Evolutionary conservation across 1,140 invertebrate species (phyloP), one percentile per base, ranked within the genome.

Genomic region (Panulirus ornatus): DNA sequence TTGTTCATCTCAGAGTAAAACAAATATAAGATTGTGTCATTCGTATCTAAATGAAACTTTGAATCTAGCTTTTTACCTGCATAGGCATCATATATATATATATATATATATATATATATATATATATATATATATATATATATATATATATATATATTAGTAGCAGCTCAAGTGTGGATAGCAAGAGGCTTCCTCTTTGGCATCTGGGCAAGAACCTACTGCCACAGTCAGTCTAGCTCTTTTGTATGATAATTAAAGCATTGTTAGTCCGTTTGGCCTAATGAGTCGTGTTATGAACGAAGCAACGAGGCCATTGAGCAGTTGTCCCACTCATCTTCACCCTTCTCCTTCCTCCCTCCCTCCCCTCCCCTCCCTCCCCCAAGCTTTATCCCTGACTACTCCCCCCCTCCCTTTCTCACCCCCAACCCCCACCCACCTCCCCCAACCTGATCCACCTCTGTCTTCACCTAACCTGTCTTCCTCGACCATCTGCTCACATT

Each of bases 181-280:
- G n/a, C n/a, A n/a, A n/a, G n/a, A n/a, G n/a, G n/a, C n/a, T n/a
- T n/a, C n/a, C n/a, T n/a, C n/a, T n/a, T n/a, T n/a, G n/a, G n/a
- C n/a, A n/a, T n/a, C n/a, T n/a, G n/a, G n/a, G n/a, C n/a, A n/a
- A n/a, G n/a, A n/a, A n/a, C n/a, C n/a, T n/a, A n/a, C n/a, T n/a
- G n/a, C n/a, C 82, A 14, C 58, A 40, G 54, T 40, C n/a, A 1
- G 38, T n/a, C 16, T 9, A n/a, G 34, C 44, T 9, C 70, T 40
- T 75, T 86, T 76, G 84, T 86, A 86, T 86, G 84, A 76, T 86
- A 86, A 86, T 86, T 54, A 86, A 86, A 54, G 84, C 84, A 86
- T 86, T 86, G 84, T 86, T 86, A 54, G 42, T 75, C 47, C 84
- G 70, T 86, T 76, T 76, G 71, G 1, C 30, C 73, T 86, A 86